phyloP scores from a whole-genome alignment of 2,113 vertebrate genomes.

The Sander vitreus region DNA sequence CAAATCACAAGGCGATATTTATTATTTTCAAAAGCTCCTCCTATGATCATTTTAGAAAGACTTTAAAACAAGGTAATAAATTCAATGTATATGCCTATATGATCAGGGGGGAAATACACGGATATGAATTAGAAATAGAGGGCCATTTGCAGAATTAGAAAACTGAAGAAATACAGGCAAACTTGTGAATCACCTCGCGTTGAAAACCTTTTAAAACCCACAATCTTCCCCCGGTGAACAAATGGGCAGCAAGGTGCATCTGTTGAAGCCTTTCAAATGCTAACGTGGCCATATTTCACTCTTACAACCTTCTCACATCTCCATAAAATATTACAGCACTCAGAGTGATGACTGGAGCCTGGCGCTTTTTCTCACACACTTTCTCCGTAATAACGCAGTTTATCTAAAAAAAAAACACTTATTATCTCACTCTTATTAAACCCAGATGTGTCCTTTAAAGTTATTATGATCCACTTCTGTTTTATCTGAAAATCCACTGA shows the following conservation, averaged over 20 bases:
- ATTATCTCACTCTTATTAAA: conserved; percentile 56
- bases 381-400: conserved; percentile 58
- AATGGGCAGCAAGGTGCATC: conserved; percentile 75
- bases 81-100: conserved; percentile 1
- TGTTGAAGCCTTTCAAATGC: conserved; percentile 73
- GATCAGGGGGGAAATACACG: conserved; percentile 44
- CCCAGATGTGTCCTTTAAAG: conserved; percentile 13
- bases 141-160: conserved; percentile 67
- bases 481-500: not conserved
- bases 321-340: conserved; percentile 84
- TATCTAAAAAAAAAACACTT: conserved; percentile 39
- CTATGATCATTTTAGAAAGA: conserved; percentile 54
- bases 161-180: conserved; percentile 66
- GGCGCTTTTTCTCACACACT: conserved; percentile 37
- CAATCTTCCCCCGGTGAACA: conserved; percentile 65
- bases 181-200: conserved; percentile 73
- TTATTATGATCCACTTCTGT: not conserved
- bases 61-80: conserved; percentile 52
- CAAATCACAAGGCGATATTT: not conserved
- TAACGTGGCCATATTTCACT: conserved; percentile 79
- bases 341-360: conserved; percentile 75
- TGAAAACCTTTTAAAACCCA: conserved; percentile 73
- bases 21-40: not conserved
- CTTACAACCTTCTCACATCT: conserved; percentile 78
- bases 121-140: conserved; percentile 60